phyloP scores from a whole-genome alignment of 2,797 vertebrate species.

The Betta splendens region DNA sequence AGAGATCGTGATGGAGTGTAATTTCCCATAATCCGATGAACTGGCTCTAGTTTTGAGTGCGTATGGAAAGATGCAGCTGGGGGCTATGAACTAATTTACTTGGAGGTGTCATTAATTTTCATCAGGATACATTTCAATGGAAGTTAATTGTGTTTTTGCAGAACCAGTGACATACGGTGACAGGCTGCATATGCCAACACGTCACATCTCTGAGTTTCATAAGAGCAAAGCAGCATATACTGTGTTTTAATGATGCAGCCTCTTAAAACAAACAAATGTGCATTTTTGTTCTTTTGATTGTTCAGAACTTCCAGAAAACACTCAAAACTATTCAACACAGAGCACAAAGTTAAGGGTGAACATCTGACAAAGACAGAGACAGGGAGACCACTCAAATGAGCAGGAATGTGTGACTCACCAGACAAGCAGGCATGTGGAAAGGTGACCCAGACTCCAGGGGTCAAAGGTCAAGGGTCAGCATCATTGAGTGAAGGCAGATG shows the following conservation, averaged over 20 bases:
- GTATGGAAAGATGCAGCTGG: not conserved
- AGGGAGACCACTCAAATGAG: not conserved
- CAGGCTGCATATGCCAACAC: too few species aligned
- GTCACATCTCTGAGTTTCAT: constrained; percentile 8
- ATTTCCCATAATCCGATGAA: not conserved
- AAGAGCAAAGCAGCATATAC: constrained; percentile 11
- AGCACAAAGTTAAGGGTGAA: not conserved
- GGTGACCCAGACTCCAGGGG: constrained; percentile 15
- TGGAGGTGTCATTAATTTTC: too few species aligned
- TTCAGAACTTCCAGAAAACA: too few species aligned
- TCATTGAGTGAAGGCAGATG: constrained; percentile 35
- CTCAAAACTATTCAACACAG: too few species aligned
- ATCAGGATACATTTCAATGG: too few species aligned
- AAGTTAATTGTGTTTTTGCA: too few species aligned
- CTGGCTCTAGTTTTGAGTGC: not conserved
- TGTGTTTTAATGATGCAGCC: constrained; percentile 6
- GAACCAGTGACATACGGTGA: too few species aligned
- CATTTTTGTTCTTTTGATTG: too few species aligned
- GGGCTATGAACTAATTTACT: not conserved
- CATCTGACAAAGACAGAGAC: not conserved
- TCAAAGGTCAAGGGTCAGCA: constrained; percentile 39
- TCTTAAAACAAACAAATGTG: too few species aligned
- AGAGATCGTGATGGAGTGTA: not conserved
- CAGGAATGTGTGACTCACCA: constrained; percentile 31
- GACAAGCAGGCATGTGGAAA: constrained; percentile 30